Percentiles rank a stretch among this genome's conserved stretches.
Conservation (phyloP, 2,797 vertebrate species). For the Vipera ursinii region DNA sequence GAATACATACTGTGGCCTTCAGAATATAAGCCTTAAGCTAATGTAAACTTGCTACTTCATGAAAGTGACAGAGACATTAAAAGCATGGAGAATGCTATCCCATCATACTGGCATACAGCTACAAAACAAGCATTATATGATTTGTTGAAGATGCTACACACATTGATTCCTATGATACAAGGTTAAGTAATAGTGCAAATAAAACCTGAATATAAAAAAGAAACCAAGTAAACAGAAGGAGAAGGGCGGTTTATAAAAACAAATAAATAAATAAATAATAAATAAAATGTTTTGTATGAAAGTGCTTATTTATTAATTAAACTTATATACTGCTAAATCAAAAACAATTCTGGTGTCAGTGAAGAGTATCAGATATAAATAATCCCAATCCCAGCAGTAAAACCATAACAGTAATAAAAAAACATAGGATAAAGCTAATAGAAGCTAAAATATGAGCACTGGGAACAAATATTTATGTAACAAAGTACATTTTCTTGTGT, state of each 20-base stretch:
- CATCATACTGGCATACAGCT: constrained; percentile 21
- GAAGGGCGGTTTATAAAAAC: no score
- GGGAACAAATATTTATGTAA: constrained; percentile 41
- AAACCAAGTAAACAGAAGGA: background rate
- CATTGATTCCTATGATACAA: background rate
- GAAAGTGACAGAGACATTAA: constrained; percentile 41
- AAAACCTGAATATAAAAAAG: constrained; percentile 27
- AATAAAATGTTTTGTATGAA: constrained; percentile 47
- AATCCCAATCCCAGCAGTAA: background rate
- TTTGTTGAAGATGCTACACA: background rate
- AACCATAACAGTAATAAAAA: background rate
- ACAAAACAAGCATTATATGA: background rate
- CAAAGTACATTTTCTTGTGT: constrained; percentile 57
- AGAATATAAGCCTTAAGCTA: constrained; percentile 49
- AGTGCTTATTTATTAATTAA: background rate
- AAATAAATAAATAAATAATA: no score
- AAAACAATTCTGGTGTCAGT: background rate
- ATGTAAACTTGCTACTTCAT: constrained; percentile 24
- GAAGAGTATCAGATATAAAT: background rate
- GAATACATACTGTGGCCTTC: constrained; percentile 34
- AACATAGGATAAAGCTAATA: background rate
- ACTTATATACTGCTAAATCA: background rate
- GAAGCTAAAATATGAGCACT: constrained; percentile 1
- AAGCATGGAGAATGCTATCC: constrained; percentile 39
- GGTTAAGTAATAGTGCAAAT: constrained; percentile 27